Percentiles rank a stretch among this genome's conserved stretches.
phyloP scores from a whole-genome alignment of 2,888 invertebrate genomes.

The Zaprionus lineosus region DNA sequence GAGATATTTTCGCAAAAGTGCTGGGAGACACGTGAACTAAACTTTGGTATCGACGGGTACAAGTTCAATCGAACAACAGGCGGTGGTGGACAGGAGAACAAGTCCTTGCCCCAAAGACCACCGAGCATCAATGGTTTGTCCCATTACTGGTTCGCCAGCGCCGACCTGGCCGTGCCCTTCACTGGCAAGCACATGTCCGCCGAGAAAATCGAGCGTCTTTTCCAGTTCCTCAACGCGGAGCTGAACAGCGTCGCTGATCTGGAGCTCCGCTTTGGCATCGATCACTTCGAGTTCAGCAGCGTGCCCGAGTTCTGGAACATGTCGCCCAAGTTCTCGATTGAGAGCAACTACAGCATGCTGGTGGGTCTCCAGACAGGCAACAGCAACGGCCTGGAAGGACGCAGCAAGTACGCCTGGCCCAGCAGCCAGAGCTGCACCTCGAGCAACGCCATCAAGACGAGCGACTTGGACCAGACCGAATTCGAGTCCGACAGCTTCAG shows the following conservation, averaged over 20 bases:
- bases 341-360: constrained; percentile 79
- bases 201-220: constrained; percentile 72
- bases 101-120: constrained; percentile 43
- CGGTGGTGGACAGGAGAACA: background rate
- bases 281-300: constrained; percentile 77
- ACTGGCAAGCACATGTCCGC: constrained; percentile 67
- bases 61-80: constrained; percentile 57
- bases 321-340: constrained; percentile 71
- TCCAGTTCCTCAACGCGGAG: constrained; percentile 65
- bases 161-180: constrained; percentile 77
- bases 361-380: constrained; percentile 76
- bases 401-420: constrained; percentile 78
- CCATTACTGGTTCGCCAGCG: constrained; percentile 81
- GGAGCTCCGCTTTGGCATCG: constrained; percentile 77
- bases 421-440: constrained; percentile 48
- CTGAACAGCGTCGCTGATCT: constrained; percentile 28
- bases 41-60: constrained; percentile 80
- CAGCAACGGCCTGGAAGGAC: constrained; percentile 71
- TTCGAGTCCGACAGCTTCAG: constrained; percentile 68
- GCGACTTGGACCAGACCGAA: constrained; percentile 75
- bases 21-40: constrained; percentile 66
- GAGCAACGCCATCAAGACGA: constrained; percentile 66
- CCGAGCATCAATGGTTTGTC: constrained; percentile 64
- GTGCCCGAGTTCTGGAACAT: constrained; percentile 65
- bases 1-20: constrained; percentile 79